Evolutionary conservation across 2,113 vertebrate species (phyloP).

Genomic region (Leucosticte australis): DNA sequence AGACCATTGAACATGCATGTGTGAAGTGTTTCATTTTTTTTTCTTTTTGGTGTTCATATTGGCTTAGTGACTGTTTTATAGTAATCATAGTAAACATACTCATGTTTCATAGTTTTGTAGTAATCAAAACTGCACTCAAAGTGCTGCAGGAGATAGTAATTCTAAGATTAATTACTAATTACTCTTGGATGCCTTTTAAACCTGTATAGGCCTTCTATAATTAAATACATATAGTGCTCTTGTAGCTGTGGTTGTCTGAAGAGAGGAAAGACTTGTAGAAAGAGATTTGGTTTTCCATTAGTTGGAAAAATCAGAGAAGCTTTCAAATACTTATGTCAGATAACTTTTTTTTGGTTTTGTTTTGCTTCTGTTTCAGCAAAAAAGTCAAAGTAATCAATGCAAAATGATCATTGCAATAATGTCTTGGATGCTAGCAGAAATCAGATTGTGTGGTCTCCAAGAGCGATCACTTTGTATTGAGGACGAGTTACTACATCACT

Average conservation of each 20-base stretch:
- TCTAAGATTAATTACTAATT: neutral
- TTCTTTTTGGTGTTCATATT: neutral
- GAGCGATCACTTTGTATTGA: neutral
- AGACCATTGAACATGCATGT: accelerated
- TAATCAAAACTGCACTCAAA: neutral
- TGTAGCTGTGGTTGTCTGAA: neutral
- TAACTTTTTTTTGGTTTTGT: no score
- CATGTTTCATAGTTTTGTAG: no score
- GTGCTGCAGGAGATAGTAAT: neutral
- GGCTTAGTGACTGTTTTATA: neutral
- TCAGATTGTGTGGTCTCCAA: neutral
- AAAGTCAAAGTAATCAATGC: neutral
- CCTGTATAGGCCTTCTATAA: neutral
- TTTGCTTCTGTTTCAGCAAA: neutral
- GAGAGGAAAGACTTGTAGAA: neutral
- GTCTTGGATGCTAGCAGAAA: neutral
- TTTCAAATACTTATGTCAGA: neutral
- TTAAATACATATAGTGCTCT: neutral
- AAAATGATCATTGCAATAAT: neutral
- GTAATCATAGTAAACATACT: neutral
- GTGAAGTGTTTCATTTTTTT: neutral
- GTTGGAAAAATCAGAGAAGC: neutral
- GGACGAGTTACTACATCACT: neutral
- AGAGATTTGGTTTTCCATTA: neutral
- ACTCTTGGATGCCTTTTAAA: neutral